Evolutionary conservation across 2,113 vertebrate genomes (phyloP).

Genomic region (Microcebus murinus): DNA sequence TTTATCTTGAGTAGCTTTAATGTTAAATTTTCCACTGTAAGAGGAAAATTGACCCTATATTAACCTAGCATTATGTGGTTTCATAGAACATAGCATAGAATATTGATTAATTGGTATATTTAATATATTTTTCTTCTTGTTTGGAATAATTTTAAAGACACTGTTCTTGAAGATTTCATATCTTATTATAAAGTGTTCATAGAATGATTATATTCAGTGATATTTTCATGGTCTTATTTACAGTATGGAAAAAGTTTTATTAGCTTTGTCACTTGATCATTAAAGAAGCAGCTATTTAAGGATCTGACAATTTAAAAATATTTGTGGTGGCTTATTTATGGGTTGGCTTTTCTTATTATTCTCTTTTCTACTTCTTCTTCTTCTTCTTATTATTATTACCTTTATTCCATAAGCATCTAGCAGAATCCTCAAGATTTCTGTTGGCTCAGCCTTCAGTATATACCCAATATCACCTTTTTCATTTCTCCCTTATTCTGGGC

Average conservation of each 20-base stretch:
- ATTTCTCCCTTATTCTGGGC: slow-evolving; percentile 4
- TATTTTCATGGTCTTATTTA: slow-evolving; percentile 31
- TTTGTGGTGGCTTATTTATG: slow-evolving; percentile 29
- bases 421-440: slow-evolving; percentile 3
- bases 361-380: slow-evolving; percentile 1
- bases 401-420: slow-evolving; percentile 32
- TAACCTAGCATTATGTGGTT: neutral
- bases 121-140: neutral
- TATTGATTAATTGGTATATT: neutral
- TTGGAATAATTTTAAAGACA: neutral
- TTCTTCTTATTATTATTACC: neutral
- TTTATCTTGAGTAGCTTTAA: slow-evolving; percentile 36
- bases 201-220: neutral
- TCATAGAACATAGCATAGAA: neutral
- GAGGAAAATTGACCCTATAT: neutral
- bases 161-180: neutral
- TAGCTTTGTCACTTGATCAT: slow-evolving; percentile 46
- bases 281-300: slow-evolving; percentile 33
- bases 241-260: slow-evolving; percentile 33
- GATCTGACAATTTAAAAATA: slow-evolving; percentile 36
- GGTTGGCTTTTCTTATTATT: slow-evolving; percentile 16
- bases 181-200: slow-evolving; percentile 18
- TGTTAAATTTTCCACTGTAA: slow-evolving; percentile 8
- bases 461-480: neutral
- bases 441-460: slow-evolving; percentile 21